Conservation (phyloP, 2,888 invertebrate genomes). For the Junonia oenone region DNA sequence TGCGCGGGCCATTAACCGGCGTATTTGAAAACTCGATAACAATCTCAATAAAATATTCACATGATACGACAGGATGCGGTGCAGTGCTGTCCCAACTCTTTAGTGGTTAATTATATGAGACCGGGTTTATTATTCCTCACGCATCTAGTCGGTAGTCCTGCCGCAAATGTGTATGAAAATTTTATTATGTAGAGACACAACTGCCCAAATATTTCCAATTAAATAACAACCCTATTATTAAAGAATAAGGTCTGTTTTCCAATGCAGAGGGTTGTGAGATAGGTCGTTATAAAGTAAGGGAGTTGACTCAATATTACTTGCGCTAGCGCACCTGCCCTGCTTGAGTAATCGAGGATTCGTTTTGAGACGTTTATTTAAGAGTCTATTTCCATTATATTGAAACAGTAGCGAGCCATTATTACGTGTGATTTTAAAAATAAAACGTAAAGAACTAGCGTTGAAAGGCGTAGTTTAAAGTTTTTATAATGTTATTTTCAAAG, state of each 20-base stretch:
- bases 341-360: conserved; percentile 46
- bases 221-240: conserved; percentile 1
- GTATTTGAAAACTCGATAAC: conserved; percentile 31
- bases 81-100: conserved; percentile 33
- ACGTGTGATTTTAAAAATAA: neutral
- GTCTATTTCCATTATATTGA: conserved; percentile 21
- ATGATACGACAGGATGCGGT: conserved; percentile 38
- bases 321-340: conserved; percentile 50
- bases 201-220: neutral
- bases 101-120: conserved; percentile 39
- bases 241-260: conserved; percentile 13
- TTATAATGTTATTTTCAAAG: too few relatives aligned
- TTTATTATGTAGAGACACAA: neutral
- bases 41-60: conserved; percentile 38
- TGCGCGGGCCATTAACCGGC: conserved; percentile 7
- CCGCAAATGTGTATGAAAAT: conserved; percentile 38
- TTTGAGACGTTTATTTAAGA: conserved; percentile 23
- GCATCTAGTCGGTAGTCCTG: conserved; percentile 50
- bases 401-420: neutral
- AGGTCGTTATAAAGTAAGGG: conserved; percentile 29
- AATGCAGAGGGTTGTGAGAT: conserved; percentile 21
- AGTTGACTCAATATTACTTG: conserved; percentile 35
- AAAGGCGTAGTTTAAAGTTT: too few relatives aligned
- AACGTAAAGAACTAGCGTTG: too few relatives aligned
- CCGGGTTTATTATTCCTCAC: conserved; percentile 52